Percentiles rank a stretch among this genome's conserved stretches.
phyloP scores from a whole-genome alignment of 2,888 invertebrate genomes.

The Limnephilus auricula region DNA sequence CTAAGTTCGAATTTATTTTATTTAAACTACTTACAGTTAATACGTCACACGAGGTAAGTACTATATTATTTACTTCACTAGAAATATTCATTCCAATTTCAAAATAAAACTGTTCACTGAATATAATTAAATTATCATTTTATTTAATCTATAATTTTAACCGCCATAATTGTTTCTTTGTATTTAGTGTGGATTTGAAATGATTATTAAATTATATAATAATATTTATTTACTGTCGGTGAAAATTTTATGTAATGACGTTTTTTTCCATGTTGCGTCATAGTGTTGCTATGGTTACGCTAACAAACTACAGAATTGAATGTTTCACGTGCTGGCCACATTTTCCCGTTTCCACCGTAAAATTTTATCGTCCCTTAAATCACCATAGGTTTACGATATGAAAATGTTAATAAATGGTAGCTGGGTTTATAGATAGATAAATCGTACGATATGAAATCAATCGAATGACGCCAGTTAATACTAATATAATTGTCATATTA shows the following conservation, averaged over 20 bases:
- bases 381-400: background rate
- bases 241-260: conserved; percentile 48
- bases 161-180: background rate
- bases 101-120: background rate
- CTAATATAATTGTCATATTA: background rate
- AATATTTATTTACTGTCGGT: background rate
- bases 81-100: conserved; percentile 21
- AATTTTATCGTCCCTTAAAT: conserved; percentile 38
- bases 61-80: background rate
- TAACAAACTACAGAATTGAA: conserved; percentile 62
- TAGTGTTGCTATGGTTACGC: conserved; percentile 62
- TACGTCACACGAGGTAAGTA: conserved; percentile 7
- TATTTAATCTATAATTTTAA: background rate
- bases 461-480: background rate
- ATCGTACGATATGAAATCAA: background rate
- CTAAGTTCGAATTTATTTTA: conserved; percentile 20
- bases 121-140: background rate
- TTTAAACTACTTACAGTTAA: background rate
- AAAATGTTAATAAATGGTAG: background rate
- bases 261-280: conserved; percentile 62
- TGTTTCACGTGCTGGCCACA: conserved; percentile 32
- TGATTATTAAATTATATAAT: background rate
- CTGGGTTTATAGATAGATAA: background rate
- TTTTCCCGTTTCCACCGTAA: conserved; percentile 29
- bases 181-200: background rate